These are phyloP conservation scores for Xylota segnis DNA, from an alignment of 2,888 invertebrate species.

Conservation along the genomic window DNA sequence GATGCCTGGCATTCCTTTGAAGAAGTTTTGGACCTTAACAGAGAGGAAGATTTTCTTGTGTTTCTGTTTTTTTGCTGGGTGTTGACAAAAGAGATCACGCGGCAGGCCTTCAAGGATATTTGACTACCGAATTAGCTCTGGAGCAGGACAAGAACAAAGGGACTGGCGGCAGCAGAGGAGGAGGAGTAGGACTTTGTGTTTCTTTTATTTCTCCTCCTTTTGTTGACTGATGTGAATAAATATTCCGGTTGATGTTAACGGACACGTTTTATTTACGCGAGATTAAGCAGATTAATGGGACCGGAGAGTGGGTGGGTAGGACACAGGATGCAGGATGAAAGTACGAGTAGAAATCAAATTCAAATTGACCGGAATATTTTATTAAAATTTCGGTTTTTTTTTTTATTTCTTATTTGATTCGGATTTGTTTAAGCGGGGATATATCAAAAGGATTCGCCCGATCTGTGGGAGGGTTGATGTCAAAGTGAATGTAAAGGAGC, in stretches of 20 bases:
- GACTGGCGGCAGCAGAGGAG: no score
- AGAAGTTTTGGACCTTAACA: conserved; percentile 74
- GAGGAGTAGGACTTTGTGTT: conserved; percentile 24
- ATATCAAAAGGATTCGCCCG: conserved; percentile 62
- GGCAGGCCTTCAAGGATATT: conserved; percentile 54
- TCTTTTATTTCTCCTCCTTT: conserved; percentile 14
- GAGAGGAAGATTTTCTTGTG: conserved; percentile 43
- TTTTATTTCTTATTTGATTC: conserved; percentile 70
- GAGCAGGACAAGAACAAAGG: background rate
- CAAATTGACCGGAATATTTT: conserved; percentile 81
- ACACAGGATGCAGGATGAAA: conserved; percentile 23
- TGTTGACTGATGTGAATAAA: conserved; percentile 68
- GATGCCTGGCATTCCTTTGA: conserved; percentile 81
- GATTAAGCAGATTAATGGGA: conserved; percentile 78
- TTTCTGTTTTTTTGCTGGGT: conserved; percentile 29
- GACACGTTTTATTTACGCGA: conserved; percentile 80
- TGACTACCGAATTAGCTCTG: conserved; percentile 56
- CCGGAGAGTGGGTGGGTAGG: background rate
- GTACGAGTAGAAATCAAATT: conserved; percentile 72
- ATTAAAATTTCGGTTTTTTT: conserved; percentile 76
- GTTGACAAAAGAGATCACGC: conserved; percentile 74
- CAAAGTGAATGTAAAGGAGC: conserved; percentile 62
- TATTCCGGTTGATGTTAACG: conserved; percentile 69
- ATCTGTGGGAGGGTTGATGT: conserved; percentile 47
- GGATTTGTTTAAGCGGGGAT: conserved; percentile 26